Base-by-base conservation (phyloP, 2,797 vertebrate genomes). In the Prunella strophiata region DNA sequence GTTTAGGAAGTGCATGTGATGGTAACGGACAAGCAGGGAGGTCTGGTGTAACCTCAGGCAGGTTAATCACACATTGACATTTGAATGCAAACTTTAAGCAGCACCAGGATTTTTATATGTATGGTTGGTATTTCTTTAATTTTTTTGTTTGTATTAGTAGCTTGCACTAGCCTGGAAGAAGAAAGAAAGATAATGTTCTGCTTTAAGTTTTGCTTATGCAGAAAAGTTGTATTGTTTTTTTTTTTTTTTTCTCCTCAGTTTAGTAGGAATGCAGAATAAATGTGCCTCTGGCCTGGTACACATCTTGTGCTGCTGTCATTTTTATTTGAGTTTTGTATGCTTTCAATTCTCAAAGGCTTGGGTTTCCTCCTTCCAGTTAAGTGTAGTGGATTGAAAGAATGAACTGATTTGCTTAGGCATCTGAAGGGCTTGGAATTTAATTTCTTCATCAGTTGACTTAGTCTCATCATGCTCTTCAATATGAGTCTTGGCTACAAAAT, bases 1-100 rank as follows among this genome's bases (percentile, higher is more conserved):
- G 59, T 82, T 95, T 88, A 83, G 90, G 92, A 91, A 87, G 89
- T 11, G 8, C 8, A 7, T 48, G 75, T 91, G 86, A 79, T 55
- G 26, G 43, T 62, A 75, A 73, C 26, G 5, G 75, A 75, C 76
- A 70, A 84, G 45, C 65, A 70, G 76, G 88, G 93, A 92, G 62
- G 88, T 94, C 92, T 90, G 76, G 22, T 79, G 34, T 62, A 85
- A 73, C 48, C 52, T 82, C 77, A 71, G 48, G 76, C 63, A 78
- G 78, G 78, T 94, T 89, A 93, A 91, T 91, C 38, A n/a, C 32
- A 16, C 55, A 8, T 55, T 88, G 90, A 68, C 66, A 25, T 66
- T 62, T 85, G 48, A 85, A 85, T 47, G 61, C 36, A 81, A 54
- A 45, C 38, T 74, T 86, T 26, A 25, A 25, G 57, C 66, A 78